These are phyloP conservation scores for Pogonocherus hispidulus DNA, from an alignment of 2,888 invertebrate genomes.

Conservation along the genomic window DNA sequence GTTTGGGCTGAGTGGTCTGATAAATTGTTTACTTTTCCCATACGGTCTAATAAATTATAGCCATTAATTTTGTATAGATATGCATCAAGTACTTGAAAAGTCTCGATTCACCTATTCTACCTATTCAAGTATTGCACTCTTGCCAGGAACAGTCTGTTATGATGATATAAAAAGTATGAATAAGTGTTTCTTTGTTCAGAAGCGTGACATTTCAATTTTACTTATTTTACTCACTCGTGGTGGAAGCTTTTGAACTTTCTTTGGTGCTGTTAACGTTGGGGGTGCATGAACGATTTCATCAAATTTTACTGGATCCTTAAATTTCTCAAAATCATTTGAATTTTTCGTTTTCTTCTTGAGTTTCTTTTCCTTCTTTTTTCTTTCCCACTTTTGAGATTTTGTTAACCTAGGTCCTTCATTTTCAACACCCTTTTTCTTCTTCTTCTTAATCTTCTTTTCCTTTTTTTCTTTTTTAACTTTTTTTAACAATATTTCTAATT, in stretches of 20 bases:
- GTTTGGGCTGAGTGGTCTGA: no score
- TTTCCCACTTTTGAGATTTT: slow-evolving; percentile 71
- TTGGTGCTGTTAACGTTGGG: slow-evolving; percentile 74
- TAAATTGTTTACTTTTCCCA: no score
- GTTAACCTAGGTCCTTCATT: slow-evolving; percentile 65
- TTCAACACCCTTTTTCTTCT: slow-evolving; percentile 62
- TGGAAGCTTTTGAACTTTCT: slow-evolving; percentile 63
- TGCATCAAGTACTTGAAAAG: no score
- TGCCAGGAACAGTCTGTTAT: no score
- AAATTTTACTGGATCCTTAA: slow-evolving; percentile 78
- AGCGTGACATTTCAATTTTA: no score
- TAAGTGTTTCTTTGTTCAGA: no score
- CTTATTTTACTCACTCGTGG: slow-evolving; percentile 53
- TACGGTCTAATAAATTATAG: no score
- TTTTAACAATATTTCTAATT: slow-evolving; percentile 70
- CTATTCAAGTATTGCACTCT: no score
- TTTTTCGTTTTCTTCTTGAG: slow-evolving; percentile 47
- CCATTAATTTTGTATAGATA: no score
- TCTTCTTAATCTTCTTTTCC: slow-evolving; percentile 61
- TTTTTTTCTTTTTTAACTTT: slow-evolving; percentile 61
- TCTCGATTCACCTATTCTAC: no score
- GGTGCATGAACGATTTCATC: slow-evolving; percentile 84
- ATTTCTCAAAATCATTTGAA: slow-evolving; percentile 65
- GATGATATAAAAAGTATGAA: no score
- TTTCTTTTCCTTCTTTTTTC: slow-evolving; percentile 69